Evolutionary conservation across 2,797 vertebrate species (phyloP).

Genomic region (Rhinophrynus dorsalis): DNA sequence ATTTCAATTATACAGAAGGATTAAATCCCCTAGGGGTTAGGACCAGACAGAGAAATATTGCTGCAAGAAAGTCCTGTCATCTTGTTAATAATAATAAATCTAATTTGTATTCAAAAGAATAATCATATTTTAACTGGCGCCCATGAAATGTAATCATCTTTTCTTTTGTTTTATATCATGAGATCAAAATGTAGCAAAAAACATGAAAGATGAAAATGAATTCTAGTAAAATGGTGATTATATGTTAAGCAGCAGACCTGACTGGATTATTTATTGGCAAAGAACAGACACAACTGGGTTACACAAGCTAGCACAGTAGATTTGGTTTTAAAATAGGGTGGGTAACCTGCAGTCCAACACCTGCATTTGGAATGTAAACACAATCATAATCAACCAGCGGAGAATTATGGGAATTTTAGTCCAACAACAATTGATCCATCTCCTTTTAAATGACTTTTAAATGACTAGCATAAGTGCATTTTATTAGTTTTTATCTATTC

Average conservation of each 20-base stretch:
- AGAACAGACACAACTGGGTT: background rate
- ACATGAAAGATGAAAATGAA: too few species aligned
- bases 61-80: constrained; percentile 55
- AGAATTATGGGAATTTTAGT: too few species aligned
- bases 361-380: too few species aligned
- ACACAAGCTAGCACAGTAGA: constrained; percentile 3
- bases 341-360: too few species aligned
- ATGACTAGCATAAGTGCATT: too few species aligned
- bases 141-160: constrained; percentile 53
- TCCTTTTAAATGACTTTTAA: too few species aligned
- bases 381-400: too few species aligned
- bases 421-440: too few species aligned
- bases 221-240: constrained; percentile 2
- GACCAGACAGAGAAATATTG: constrained; percentile 53
- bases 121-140: constrained; percentile 48
- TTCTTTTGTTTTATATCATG: constrained; percentile 57
- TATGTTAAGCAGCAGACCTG: background rate
- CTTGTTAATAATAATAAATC: constrained; percentile 47
- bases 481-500: constrained; percentile 12
- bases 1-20: constrained; percentile 63
- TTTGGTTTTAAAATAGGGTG: too few species aligned
- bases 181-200: constrained; percentile 47
- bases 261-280: too few species aligned
- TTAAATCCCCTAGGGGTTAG: constrained; percentile 57
- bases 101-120: constrained; percentile 57